phyloP scores from a whole-genome alignment of 1,140 invertebrate genomes.

The Atopsyche davidsoni region DNA sequence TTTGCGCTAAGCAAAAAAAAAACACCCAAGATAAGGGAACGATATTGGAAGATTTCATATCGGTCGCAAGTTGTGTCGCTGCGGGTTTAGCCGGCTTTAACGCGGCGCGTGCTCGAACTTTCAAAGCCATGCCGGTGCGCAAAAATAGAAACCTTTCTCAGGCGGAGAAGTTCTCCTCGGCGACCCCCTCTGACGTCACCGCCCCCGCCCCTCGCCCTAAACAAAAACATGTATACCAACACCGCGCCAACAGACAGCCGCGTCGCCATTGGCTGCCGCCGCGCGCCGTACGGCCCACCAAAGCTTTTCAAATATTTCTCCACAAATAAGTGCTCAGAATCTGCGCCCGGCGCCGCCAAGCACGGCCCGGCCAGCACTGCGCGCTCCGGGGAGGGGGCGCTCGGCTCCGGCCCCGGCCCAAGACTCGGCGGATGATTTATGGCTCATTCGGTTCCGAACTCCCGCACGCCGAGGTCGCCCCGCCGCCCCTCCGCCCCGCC shows the following conservation, averaged over 20 bases:
- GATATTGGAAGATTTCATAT: too few relatives aligned
- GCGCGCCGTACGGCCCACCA: conserved; percentile 29
- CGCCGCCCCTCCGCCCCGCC: background rate
- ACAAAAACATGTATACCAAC: conserved; percentile 48
- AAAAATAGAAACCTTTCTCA: conserved; percentile 20
- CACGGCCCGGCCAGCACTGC: background rate
- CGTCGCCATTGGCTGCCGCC: conserved; percentile 25
- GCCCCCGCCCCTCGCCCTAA: conserved; percentile 33
- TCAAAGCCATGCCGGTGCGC: conserved; percentile 13
- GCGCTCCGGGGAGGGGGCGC: background rate
- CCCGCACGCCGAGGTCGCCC: background rate
- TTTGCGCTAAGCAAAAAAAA: too few relatives aligned
- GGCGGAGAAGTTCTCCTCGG: conserved; percentile 15
- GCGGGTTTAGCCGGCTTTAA: too few relatives aligned
- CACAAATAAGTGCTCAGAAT: conserved; percentile 30
- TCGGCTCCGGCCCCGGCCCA: too few relatives aligned
- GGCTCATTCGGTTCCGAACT: conserved; percentile 8
- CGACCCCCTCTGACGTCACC: background rate
- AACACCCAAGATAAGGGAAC: too few relatives aligned
- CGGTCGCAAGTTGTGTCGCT: too few relatives aligned
- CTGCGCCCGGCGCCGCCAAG: background rate
- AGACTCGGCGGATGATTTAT: conserved; percentile 8
- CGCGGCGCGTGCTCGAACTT: background rate
- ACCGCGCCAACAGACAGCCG: conserved; percentile 21
- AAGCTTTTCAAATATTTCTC: conserved; percentile 33